phyloP scores from a whole-genome alignment of 1,140 invertebrate species.

The Zaprionus nigranus region DNA sequence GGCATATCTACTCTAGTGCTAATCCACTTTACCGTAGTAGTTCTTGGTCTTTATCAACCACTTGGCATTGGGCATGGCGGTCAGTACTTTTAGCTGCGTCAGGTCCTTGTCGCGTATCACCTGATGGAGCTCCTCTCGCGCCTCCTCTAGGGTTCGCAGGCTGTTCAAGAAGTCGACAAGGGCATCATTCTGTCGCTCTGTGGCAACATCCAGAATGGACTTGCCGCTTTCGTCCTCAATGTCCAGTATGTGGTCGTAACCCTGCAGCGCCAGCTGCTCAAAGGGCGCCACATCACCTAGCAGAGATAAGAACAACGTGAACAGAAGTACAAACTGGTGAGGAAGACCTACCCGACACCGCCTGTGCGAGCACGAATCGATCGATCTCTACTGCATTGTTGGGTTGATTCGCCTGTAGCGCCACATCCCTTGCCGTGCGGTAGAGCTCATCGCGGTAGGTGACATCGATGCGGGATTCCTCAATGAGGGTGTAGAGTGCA shows the following conservation, averaged over 20 bases:
- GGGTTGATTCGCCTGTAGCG: slow-evolving; percentile 89
- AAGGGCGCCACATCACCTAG: slow-evolving; percentile 91
- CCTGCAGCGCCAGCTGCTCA: slow-evolving; percentile 91
- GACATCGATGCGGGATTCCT: slow-evolving; percentile 91
- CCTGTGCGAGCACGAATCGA: slow-evolving; percentile 90
- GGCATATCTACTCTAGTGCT: neutral
- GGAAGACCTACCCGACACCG: slow-evolving; percentile 87
- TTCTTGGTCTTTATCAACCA: slow-evolving; percentile 91
- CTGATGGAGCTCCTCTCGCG: slow-evolving; percentile 90
- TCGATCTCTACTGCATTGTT: slow-evolving; percentile 94
- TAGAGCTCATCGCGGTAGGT: slow-evolving; percentile 92
- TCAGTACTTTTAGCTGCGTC: slow-evolving; percentile 86
- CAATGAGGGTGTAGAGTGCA: slow-evolving; percentile 90
- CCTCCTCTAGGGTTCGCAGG: slow-evolving; percentile 90
- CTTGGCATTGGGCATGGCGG: slow-evolving; percentile 87
- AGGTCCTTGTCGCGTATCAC: slow-evolving; percentile 89
- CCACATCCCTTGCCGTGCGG: slow-evolving; percentile 94
- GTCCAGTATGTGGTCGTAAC: slow-evolving; percentile 94
- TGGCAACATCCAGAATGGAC: slow-evolving; percentile 89
- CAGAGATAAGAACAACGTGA: neutral
- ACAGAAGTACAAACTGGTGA: neutral
- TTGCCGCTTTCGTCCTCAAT: slow-evolving; percentile 89
- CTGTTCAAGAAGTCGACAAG: slow-evolving; percentile 88
- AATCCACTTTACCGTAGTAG: slow-evolving; percentile 85
- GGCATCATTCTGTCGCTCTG: slow-evolving; percentile 87